Evolutionary conservation across 2,113 vertebrate species (phyloP).

Genomic region (Neomonachus schauinslandi): DNA sequence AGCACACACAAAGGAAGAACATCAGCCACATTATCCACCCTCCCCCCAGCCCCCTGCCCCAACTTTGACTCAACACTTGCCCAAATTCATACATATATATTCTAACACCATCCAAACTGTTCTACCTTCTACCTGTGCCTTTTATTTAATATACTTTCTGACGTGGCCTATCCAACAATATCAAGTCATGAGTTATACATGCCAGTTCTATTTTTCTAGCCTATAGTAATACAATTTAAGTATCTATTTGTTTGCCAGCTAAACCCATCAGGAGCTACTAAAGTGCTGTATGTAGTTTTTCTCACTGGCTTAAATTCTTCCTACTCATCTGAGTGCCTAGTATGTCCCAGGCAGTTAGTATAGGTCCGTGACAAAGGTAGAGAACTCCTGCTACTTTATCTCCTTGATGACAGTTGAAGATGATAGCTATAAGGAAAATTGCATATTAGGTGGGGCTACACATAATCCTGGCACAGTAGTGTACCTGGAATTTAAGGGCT

Average conservation of each 20-base stretch:
- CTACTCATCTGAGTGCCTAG: background rate
- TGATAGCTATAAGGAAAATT: background rate
- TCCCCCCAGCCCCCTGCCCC: accelerated
- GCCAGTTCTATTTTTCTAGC: background rate
- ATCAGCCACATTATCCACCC: background rate
- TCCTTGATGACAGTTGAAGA: background rate
- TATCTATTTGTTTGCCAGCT: background rate
- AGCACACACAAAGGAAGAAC: background rate
- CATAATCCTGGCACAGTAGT: no score
- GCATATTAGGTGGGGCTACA: background rate
- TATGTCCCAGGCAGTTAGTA: background rate
- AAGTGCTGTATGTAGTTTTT: background rate
- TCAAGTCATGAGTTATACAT: background rate
- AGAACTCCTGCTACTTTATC: background rate
- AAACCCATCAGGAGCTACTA: background rate
- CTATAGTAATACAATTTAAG: background rate
- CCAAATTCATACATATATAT: background rate
- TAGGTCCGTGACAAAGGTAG: background rate
- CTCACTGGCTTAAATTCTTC: background rate
- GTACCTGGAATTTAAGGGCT: background rate
- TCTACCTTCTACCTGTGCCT: background rate
- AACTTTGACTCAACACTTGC: background rate
- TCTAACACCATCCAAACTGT: background rate
- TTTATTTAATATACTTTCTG: background rate
- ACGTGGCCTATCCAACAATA: background rate